Conservation (phyloP, 2,888 invertebrate species). For the Deilephila elpenor region DNA sequence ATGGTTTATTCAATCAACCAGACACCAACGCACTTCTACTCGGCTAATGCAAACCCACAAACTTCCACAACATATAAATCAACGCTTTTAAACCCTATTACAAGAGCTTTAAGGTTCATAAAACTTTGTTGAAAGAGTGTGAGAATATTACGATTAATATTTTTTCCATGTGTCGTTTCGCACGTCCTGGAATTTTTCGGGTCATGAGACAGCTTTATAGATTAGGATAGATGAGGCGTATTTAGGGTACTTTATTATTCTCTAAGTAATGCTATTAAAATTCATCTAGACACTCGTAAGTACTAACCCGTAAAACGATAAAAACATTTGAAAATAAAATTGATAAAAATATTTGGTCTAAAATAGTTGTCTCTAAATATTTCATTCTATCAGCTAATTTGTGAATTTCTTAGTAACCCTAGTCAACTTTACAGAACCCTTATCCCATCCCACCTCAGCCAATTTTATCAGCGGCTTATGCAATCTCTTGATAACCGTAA, state of each 20-base stretch:
- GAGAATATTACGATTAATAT: constrained; percentile 36
- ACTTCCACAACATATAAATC: constrained; percentile 41
- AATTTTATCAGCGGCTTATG: neutral
- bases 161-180: constrained; percentile 35
- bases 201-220: constrained; percentile 41
- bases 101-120: neutral
- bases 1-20: constrained; percentile 76
- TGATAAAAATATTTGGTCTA: no score
- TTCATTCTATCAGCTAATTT: no score
- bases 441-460: no score
- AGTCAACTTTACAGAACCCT: no score
- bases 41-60: constrained; percentile 51
- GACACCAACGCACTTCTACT: constrained; percentile 73
- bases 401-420: no score
- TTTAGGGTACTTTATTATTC: neutral
- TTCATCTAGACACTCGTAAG: neutral
- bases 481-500: neutral
- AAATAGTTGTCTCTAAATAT: no score
- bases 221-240: constrained; percentile 20
- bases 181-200: constrained; percentile 35
- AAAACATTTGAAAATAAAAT: no score
- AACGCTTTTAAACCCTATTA: constrained; percentile 50
- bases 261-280: neutral
- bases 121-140: constrained; percentile 44
- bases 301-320: neutral